phyloP scores from a whole-genome alignment of 1,140 invertebrate species.

The Orius insidiosus region DNA sequence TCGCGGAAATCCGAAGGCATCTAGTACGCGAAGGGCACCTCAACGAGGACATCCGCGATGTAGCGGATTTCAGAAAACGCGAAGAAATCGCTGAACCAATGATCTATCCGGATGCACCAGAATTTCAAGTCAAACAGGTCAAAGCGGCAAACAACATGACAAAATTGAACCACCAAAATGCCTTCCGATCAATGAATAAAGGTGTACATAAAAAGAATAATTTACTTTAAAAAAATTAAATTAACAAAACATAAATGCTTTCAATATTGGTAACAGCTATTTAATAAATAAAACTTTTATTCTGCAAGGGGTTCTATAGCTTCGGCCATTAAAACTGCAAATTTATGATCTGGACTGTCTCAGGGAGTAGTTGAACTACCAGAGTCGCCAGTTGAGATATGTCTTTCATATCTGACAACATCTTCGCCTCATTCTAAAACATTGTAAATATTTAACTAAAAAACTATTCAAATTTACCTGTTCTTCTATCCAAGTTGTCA shows the following conservation, averaged over 20 bases:
- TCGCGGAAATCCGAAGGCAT: constrained; percentile 40
- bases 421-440: constrained; percentile 20
- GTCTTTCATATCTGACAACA: constrained; percentile 9
- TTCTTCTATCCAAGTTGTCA: constrained; percentile 49
- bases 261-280: too few species aligned
- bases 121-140: too few species aligned
- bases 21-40: constrained; percentile 34
- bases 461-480: constrained; percentile 47
- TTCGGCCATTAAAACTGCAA: constrained; percentile 16
- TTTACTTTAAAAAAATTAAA: too few species aligned
- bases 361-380: constrained; percentile 15
- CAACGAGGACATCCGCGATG: constrained; percentile 2
- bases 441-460: constrained; percentile 2
- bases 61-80: constrained; percentile 7
- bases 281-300: background rate
- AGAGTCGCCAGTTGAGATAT: constrained; percentile 14
- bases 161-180: too few species aligned
- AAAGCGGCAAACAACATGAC: too few species aligned
- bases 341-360: constrained; percentile 14
- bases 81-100: constrained; percentile 7
- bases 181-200: too few species aligned
- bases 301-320: constrained; percentile 14
- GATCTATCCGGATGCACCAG: background rate
- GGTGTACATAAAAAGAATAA: too few species aligned
- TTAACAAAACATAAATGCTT: too few species aligned